Evolutionary conservation across 2,797 vertebrate genomes (phyloP).

Genomic region (Pelobates cultripes): DNA sequence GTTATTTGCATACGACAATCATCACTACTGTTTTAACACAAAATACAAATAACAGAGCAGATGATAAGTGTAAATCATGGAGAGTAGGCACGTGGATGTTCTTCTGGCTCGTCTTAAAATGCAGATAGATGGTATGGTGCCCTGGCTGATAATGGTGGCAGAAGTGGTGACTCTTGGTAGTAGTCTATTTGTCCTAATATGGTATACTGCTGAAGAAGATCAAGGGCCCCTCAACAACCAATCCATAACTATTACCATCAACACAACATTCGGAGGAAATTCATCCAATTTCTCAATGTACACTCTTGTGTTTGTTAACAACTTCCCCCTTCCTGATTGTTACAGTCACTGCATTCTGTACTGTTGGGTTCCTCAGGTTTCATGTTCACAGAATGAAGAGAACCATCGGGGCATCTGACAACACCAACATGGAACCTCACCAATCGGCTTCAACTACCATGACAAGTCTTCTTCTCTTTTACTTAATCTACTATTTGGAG

Average conservation of each 20-base stretch:
- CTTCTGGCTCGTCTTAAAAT: too few relatives aligned
- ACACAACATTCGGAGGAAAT: neutral
- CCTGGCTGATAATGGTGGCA: conserved; percentile 1
- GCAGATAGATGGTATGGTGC: neutral
- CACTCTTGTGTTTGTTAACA: neutral
- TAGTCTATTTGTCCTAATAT: too few relatives aligned
- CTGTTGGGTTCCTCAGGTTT: neutral
- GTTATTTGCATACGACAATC: too few relatives aligned
- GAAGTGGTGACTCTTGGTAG: neutral
- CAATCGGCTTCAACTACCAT: neutral
- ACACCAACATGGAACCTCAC: neutral
- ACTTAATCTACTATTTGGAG: neutral
- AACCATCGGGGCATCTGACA: neutral
- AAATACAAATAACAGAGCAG: too few relatives aligned
- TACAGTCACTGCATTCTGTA: neutral
- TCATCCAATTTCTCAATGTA: neutral
- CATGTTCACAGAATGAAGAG: conserved; percentile 3
- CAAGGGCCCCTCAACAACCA: neutral
- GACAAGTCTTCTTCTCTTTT: neutral
- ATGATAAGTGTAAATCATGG: too few relatives aligned
- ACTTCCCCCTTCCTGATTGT: neutral
- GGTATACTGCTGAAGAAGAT: too few relatives aligned
- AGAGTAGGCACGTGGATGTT: too few relatives aligned
- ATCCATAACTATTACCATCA: too few relatives aligned
- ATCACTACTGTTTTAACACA: too few relatives aligned